phyloP scores from a whole-genome alignment of 2,797 vertebrate species.

The Simalia tracyae region DNA sequence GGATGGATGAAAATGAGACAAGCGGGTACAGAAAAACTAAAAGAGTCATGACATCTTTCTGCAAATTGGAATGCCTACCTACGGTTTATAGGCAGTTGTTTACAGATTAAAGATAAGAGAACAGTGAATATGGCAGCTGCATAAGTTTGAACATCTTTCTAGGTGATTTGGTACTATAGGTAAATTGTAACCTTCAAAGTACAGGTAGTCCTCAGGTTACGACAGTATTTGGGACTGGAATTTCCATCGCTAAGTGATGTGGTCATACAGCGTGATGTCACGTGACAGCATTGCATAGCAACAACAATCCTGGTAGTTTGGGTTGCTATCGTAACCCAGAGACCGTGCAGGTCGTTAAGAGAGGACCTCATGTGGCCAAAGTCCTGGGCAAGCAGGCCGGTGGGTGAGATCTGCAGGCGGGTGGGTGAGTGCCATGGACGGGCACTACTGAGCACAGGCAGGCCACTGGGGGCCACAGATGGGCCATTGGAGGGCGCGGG shows the following conservation, averaged over 20 bases:
- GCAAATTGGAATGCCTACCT: background rate
- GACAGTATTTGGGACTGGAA: background rate
- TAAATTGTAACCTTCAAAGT: background rate
- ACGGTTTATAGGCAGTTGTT: background rate
- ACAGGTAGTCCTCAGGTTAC: background rate
- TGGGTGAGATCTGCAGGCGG: background rate
- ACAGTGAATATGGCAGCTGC: background rate
- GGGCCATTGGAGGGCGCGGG: too few species aligned
- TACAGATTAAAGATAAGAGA: background rate
- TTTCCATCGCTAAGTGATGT: background rate
- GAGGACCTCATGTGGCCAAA: background rate
- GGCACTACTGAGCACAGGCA: background rate
- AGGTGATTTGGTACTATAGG: background rate
- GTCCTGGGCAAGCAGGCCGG: background rate
- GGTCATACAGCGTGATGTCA: background rate
- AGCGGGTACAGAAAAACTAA: background rate
- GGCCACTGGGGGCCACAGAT: too few species aligned
- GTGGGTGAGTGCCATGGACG: background rate
- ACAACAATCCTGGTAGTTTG: background rate
- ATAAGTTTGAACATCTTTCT: background rate
- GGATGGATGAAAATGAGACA: background rate
- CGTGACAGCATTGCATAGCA: background rate
- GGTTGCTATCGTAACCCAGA: background rate
- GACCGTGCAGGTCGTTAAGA: background rate
- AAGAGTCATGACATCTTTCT: background rate